Evolutionary conservation across 2,797 vertebrate species (phyloP).

Genomic region (Coregonus ussuriensis): DNA sequence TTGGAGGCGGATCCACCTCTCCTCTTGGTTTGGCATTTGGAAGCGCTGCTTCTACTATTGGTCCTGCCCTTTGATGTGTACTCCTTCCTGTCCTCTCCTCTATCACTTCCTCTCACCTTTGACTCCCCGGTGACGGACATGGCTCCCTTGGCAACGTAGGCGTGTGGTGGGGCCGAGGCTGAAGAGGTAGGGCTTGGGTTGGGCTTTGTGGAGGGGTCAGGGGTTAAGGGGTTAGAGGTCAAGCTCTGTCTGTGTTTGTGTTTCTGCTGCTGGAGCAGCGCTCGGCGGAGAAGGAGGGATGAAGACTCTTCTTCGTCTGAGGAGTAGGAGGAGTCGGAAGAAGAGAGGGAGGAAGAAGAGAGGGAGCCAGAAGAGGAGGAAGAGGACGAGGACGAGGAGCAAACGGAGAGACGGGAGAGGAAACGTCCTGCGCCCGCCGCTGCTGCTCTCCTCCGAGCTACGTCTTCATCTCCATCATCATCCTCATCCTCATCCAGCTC

Average conservation of each 20-base stretch:
- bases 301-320: slow-evolving; percentile 95
- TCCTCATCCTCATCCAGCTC: slow-evolving; percentile 90
- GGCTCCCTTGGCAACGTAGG: slow-evolving; percentile 82
- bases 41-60: slow-evolving; percentile 51
- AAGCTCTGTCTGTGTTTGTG: slow-evolving; percentile 65
- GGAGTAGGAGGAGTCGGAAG: slow-evolving; percentile 93
- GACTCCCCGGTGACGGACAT: slow-evolving; percentile 69
- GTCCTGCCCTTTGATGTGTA: slow-evolving; percentile 52
- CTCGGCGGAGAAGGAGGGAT: slow-evolving; percentile 86
- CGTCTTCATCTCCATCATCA: slow-evolving; percentile 60
- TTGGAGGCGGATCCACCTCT: slow-evolving; percentile 71
- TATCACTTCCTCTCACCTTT: slow-evolving; percentile 67
- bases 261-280: slow-evolving; percentile 85
- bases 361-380: slow-evolving; percentile 90
- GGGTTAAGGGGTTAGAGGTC: slow-evolving; percentile 49
- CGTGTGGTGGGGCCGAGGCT: slow-evolving; percentile 66
- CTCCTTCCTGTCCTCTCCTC: slow-evolving; percentile 62
- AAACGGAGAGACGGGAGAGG: slow-evolving; percentile 86
- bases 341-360: slow-evolving; percentile 95
- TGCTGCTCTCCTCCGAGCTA: slow-evolving; percentile 37
- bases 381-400: slow-evolving; percentile 93
- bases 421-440: slow-evolving; percentile 77
- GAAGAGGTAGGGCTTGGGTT: slow-evolving; percentile 56
- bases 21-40: slow-evolving; percentile 77
- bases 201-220: slow-evolving; percentile 49